Base-by-base conservation (phyloP, 2,113 vertebrate genomes). In the Psittacara wagleri region DNA sequence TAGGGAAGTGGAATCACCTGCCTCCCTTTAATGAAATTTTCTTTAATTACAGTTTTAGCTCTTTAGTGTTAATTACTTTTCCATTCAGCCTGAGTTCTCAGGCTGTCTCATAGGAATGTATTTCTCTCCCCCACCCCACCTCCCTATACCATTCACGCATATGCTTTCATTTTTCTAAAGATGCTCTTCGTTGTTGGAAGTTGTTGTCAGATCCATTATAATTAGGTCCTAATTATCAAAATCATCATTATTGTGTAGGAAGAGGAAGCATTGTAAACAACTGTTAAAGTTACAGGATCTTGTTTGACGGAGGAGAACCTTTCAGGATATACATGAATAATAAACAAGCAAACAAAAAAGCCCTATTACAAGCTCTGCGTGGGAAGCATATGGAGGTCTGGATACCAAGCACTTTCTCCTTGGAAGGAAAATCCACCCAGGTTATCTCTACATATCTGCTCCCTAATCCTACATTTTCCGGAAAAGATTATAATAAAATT, bases 21-120 rank as follows among this genome's bases (percentile, higher is more conserved):
- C 95, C 88, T 97, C 84, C 72, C 85, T 97, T 96, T 98, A 97
- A 98, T 98, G 98, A 98, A 97, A 98, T 98, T 97, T 97, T 96
- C 95, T 97, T 98, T 98, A 98, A 98, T 98, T 98, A 98, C 96
- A 98, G 95, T 98, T 98, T 98, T 97, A 98, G 98, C 97, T 98
- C 96, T 97, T 98, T 97, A 97, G 96, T 96, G 97, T 98, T 98
- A 98, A 98, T 98, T 98, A 97, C 98, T 98, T 98, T 97, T 96
- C 83, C 86, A 97, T 98, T 97, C 97, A 96, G 90, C 90, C 88
- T 91, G 94, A 96, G 83, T 98, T 98, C 96, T 96, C 29, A 2
- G 94, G 64, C 87, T 95, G 94, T 97, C 97, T 97, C 96, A 66
- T 43, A 97, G 97, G 97, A 86, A 85, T 83, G 90, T 94, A 59